Base-by-base conservation (phyloP, 1,140 invertebrate genomes). In the Tribolium castaneum region DNA sequence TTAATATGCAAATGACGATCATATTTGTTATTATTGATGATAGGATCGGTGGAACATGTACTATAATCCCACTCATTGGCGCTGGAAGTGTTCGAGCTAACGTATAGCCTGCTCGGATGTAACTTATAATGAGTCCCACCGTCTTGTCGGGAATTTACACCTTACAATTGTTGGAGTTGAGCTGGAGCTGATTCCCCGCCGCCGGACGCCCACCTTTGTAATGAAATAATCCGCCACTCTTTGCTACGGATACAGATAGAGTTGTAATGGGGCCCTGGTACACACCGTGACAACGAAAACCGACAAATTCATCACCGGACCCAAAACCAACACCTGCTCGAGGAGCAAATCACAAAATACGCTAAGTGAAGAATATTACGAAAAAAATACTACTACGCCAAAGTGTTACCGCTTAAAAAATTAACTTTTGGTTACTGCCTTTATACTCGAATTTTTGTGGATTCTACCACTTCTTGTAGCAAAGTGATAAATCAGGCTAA, bases 151-250 rank as follows among this genome's bases (percentile, higher is more conserved):
- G 83, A 85, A 85, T 85, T 85, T 85, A 85, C 84, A 85, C 84
- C 82, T 84, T 83, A 85, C 84, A 84, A 85, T 84, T 75, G 82
- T 59, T 22, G 54, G 59, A 35, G 72, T 62, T 70, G 79, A 83
- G 81, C 79, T 80, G 78, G 79, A 83, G 81, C 79, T 80, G 78
- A 82, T 80, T 80, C 77, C 72, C 79, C 70, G 80, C 77, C 70
- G 80, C 78, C 71, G 76, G 79, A 83, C 84, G 84, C 84, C 84
- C 84, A 85, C 84, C 81, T 83, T 78, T 71, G 78, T 83, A 84
- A 84, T 85, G 84, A 84, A 85, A 85, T 85, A 84, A 85, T 85
- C 83, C 80, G 80, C 84, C 84, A 84, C 84, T 82, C 84, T 83
- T 81, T 82, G 75, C 75, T 30, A 30, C 72, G 72, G 76, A 45